Base-by-base conservation (phyloP, 2,888 invertebrate species). In the Drosophila glabriapex region DNA sequence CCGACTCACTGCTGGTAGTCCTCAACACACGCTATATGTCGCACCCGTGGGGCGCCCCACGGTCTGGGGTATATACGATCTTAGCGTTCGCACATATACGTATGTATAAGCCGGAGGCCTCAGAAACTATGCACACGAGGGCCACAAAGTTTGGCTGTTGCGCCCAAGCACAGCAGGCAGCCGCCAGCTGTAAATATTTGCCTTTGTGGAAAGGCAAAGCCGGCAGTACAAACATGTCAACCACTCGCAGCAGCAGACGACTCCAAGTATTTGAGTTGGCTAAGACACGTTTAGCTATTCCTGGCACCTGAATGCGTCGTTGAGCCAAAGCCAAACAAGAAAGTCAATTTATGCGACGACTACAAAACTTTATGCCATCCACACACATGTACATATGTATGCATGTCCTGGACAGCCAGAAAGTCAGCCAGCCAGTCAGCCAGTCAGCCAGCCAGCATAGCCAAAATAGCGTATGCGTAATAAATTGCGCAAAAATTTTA, bases 171-270 rank as follows among this genome's bases (percentile, higher is more conserved):
- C 22, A 46, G 16, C 22, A 9, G 16, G 46, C 46, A 16, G 22
- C 46, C 46, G 22, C 39, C 7, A 56, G 59, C 43, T 65, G 89
- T 67, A 89, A 87, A 85, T 85, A 89, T 85, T 85, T 89, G 89
- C 71, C 69, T 89, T 78, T 87, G 85, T 76, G 89, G 82, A 85
- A 68, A 28, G 16, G 41, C 78, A 80, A 72, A 59, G 67, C 41
- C 55, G 68, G 50, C 66, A 70, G 62, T 46, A 81, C 60, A 83
- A 86, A 89, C 86, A 83, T 89, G 82, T 83, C 78, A 82, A 61
- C 71, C 79, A 77, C 68, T 39, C 68, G 25, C 33, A 46, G 25
- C 46, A 46, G 46, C 46, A 56, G 43, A 14, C 10, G 35, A n/a
- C 53, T 16, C 14, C 19, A 52, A 29, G 31, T 55, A 60, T 67